phyloP scores from a whole-genome alignment of 2,113 vertebrate species.

The Caranx ignobilis region DNA sequence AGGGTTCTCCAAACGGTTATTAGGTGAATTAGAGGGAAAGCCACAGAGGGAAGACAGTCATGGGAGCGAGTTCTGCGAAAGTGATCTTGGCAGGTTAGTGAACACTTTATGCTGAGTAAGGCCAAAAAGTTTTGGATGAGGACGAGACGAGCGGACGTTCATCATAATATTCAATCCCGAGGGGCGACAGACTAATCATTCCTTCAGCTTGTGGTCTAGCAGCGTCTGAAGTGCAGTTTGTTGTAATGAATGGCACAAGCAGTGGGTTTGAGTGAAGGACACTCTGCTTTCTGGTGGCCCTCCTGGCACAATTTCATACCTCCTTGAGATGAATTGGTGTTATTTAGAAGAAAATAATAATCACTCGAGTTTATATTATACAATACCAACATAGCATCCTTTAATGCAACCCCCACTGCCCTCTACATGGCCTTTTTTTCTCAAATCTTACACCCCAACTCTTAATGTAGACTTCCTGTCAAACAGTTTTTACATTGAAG shows the following conservation, averaged over 20 bases:
- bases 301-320: neutral
- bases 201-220: slow-evolving; percentile 18
- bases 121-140: slow-evolving; percentile 46
- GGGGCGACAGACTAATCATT: slow-evolving; percentile 38
- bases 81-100: slow-evolving; percentile 40
- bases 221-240: slow-evolving; percentile 17
- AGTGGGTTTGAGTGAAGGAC: slow-evolving; percentile 29
- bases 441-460: neutral
- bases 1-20: slow-evolving; percentile 49
- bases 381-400: neutral
- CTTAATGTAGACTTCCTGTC: neutral
- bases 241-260: slow-evolving; percentile 38
- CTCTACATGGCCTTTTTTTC: neutral
- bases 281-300: neutral
- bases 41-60: slow-evolving; percentile 40
- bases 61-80: slow-evolving; percentile 31
- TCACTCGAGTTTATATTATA: neutral
- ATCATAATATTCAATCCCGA: slow-evolving; percentile 54
- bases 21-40: slow-evolving; percentile 45
- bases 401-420: neutral
- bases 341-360: neutral
- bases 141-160: slow-evolving; percentile 37
- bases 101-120: slow-evolving; percentile 59
- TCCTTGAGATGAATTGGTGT: neutral
- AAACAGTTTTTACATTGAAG: neutral